phyloP scores from a whole-genome alignment of 2,888 invertebrate genomes.

The Polydrusus cervinus region DNA sequence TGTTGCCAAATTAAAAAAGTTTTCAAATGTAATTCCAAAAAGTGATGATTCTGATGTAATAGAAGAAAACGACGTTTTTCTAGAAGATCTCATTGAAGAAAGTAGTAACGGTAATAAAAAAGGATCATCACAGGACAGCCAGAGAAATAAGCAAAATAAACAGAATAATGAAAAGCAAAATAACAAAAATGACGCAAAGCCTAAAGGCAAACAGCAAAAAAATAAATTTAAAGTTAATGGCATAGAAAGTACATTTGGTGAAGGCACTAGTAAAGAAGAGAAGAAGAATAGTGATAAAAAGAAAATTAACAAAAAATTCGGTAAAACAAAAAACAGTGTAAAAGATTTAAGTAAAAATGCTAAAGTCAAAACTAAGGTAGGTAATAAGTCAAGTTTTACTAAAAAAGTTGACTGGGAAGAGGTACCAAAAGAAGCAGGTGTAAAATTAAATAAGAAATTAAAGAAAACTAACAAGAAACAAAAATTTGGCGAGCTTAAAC shows the following conservation, averaged over 20 bases:
- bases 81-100: slow-evolving; percentile 23
- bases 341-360: slow-evolving; percentile 17
- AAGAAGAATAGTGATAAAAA: neutral
- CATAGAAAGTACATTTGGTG: slow-evolving; percentile 19
- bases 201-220: slow-evolving; percentile 42
- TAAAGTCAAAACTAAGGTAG: slow-evolving; percentile 34
- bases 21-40: slow-evolving; percentile 81
- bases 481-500: slow-evolving; percentile 56
- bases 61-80: slow-evolving; percentile 69
- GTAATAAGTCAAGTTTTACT: neutral
- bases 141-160: neutral
- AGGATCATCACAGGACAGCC: neutral
- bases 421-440: slow-evolving; percentile 55
- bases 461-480: slow-evolving; percentile 59
- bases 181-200: slow-evolving; percentile 17
- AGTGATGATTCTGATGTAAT: slow-evolving; percentile 68
- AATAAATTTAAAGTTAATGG: slow-evolving; percentile 44
- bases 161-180: too few relatives aligned
- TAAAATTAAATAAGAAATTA: slow-evolving; percentile 60
- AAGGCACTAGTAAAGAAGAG: slow-evolving; percentile 6
- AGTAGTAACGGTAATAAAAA: neutral
- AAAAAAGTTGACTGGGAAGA: slow-evolving; percentile 55
- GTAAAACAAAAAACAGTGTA: neutral
- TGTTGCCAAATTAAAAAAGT: slow-evolving; percentile 98
- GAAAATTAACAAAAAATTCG: neutral